Evolutionary conservation across 2,888 invertebrate genomes (phyloP).

Genomic region (Galerucella nymphaeae): DNA sequence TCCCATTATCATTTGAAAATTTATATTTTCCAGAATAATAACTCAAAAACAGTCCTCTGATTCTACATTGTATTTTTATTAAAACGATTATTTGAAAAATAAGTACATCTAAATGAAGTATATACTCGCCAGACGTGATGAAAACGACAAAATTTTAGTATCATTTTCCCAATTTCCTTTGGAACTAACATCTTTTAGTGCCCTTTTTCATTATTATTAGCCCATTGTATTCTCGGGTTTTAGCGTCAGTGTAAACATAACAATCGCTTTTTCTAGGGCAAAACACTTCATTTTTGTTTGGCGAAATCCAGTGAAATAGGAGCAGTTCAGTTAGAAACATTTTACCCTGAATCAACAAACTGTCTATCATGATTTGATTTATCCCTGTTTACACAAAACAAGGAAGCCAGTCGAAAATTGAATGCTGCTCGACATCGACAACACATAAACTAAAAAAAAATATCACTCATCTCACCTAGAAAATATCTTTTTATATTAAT

Average conservation of each 20-base stretch:
- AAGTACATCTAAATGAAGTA: background rate
- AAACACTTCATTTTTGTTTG: conserved; percentile 31
- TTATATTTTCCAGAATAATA: too few relatives aligned
- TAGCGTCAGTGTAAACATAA: conserved; percentile 16
- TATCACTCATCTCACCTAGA: conserved; percentile 7
- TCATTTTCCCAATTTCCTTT: background rate
- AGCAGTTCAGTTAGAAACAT: conserved; percentile 32
- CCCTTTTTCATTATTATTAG: conserved; percentile 13
- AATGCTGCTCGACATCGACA: conserved; percentile 41
- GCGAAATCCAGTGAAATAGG: conserved; percentile 22
- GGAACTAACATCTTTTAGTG: background rate
- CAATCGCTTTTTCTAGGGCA: conserved; percentile 1
- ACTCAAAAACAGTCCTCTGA: too few relatives aligned
- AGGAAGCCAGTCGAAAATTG: conserved; percentile 44
- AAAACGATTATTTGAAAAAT: background rate
- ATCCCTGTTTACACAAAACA: conserved; percentile 47
- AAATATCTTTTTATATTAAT: too few relatives aligned
- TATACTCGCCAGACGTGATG: background rate
- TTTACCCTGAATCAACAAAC: conserved; percentile 46
- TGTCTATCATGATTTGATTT: conserved; percentile 48
- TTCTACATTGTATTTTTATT: too few relatives aligned
- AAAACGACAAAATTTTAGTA: conserved; percentile 4
- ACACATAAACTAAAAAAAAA: conserved; percentile 36
- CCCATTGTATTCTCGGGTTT: conserved; percentile 9
- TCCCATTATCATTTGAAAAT: too few relatives aligned